Conservation (phyloP, 2,797 vertebrate genomes). For the Tangara arthus region DNA sequence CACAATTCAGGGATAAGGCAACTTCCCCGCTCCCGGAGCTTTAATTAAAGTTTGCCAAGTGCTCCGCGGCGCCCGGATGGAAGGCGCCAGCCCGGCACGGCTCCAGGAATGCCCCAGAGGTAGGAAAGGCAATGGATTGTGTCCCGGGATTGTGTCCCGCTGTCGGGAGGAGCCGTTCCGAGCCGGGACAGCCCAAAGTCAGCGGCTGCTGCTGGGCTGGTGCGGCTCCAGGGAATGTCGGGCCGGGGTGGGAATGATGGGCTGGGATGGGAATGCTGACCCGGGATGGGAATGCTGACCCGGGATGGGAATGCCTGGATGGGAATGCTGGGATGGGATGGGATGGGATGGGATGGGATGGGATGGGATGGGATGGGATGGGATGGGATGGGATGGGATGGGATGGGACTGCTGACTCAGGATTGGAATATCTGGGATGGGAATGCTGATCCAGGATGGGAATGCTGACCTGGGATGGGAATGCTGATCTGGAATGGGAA, state of each 20-base stretch:
- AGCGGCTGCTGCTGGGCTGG: not conserved
- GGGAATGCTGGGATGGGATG: no score
- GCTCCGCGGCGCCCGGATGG: not conserved
- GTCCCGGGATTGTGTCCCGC: no score
- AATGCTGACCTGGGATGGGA: rapidly evolving
- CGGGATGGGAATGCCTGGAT: not conserved
- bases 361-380: no score
- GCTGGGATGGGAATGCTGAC: rapidly evolving
- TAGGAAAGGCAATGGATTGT: not conserved
- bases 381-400: no score
- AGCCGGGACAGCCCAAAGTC: not conserved
- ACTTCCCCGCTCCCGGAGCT: not conserved
- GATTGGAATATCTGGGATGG: no score
- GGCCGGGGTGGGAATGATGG: rapidly evolving
- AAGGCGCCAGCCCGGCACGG: not conserved
- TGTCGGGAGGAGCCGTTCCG: not conserved
- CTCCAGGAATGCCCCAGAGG: not conserved
- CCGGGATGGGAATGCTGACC: not conserved
- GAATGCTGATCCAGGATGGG: not conserved
- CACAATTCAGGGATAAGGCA: not conserved
- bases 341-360: no score
- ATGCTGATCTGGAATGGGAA: no score
- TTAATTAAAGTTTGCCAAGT: slow-evolving; percentile 15
- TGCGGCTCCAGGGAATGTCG: not conserved
- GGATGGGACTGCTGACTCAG: no score